Evolutionary conservation across 2,888 invertebrate genomes (phyloP).

Genomic region (Balanococcus diminutus): DNA sequence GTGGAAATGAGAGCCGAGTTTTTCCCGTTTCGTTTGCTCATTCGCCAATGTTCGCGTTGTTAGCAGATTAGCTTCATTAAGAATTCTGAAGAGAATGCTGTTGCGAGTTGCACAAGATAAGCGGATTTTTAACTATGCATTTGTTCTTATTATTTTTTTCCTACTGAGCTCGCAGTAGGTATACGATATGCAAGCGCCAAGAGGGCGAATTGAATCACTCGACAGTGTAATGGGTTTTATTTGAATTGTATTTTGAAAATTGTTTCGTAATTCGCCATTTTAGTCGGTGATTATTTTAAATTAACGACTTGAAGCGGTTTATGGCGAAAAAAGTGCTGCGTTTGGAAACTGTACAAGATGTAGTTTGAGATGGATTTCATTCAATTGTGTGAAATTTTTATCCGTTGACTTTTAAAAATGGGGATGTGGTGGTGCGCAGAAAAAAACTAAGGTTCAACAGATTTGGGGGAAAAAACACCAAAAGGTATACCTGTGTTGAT

Average conservation of each 20-base stretch:
- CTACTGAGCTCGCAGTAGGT: neutral
- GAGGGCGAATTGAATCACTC: neutral
- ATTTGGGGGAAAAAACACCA: no score
- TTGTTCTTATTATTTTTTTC: conserved; percentile 5
- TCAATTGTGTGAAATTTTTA: no score
- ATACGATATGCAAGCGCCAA: neutral
- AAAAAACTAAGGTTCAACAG: no score
- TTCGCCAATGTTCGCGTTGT: neutral
- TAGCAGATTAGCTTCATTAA: conserved; percentile 28
- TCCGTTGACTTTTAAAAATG: no score
- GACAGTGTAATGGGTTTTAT: conserved; percentile 20
- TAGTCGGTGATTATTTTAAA: no score
- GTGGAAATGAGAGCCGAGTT: neutral
- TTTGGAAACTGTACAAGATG: no score
- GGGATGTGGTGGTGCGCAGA: no score
- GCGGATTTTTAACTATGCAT: conserved; percentile 35
- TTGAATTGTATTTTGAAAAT: conserved; percentile 19
- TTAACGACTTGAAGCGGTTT: no score
- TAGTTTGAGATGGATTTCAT: no score
- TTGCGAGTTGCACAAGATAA: neutral
- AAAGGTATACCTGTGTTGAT: no score
- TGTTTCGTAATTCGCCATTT: neutral
- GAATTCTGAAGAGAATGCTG: neutral
- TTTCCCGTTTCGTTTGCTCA: neutral
- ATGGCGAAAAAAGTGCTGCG: no score